Conservation (phyloP, 2,888 invertebrate species). For the Tachina grossa region DNA sequence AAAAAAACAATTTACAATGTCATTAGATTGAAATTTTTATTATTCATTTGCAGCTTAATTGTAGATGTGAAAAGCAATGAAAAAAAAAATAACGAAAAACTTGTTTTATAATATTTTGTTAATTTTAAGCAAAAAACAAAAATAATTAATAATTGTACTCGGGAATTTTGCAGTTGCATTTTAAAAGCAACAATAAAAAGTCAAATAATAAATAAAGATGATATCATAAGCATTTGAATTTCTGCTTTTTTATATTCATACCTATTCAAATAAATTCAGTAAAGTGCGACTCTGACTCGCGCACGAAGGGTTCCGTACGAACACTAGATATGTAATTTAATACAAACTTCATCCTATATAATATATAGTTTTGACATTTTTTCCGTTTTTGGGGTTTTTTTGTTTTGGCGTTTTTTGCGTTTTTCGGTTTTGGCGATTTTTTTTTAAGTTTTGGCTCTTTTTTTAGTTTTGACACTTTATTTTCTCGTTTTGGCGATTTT, state of each 20-base stretch:
- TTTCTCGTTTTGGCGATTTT: too few species aligned
- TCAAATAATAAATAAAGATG: slow-evolving; percentile 21
- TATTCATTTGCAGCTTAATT: slow-evolving; percentile 38
- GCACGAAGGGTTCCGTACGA: too few species aligned
- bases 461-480: too few species aligned
- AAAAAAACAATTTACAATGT: slow-evolving; percentile 24
- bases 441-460: too few species aligned
- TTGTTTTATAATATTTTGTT: slow-evolving; percentile 43
- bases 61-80: slow-evolving; percentile 17
- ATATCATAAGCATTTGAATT: slow-evolving; percentile 55
- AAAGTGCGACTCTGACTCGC: too few species aligned
- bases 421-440: too few species aligned
- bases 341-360: too few species aligned
- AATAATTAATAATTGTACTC: slow-evolving; percentile 27
- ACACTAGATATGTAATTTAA: too few species aligned
- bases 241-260: not conserved
- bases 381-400: too few species aligned
- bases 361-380: too few species aligned
- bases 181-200: slow-evolving; percentile 5
- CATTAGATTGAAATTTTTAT: slow-evolving; percentile 46
- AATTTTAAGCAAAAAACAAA: slow-evolving; percentile 7
- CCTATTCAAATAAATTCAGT: too few species aligned
- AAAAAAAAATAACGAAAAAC: slow-evolving; percentile 18
- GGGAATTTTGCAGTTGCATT: slow-evolving; percentile 26
- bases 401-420: too few species aligned